Base-by-base conservation (phyloP, 2,113 vertebrate genomes). In the Tragelaphus scriptus region DNA sequence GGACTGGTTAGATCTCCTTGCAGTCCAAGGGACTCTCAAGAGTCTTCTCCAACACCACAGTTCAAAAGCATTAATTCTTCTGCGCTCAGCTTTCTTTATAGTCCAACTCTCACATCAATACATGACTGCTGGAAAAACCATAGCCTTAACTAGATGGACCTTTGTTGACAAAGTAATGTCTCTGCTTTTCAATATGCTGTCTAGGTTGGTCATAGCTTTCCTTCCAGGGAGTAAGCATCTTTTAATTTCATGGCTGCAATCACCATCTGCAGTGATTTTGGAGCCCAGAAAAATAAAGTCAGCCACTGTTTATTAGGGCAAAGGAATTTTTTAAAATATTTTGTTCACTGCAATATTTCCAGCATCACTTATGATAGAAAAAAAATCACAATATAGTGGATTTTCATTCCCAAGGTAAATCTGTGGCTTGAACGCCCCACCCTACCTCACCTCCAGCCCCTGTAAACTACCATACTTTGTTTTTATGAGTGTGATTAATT, bases 321-420 rank as follows among this genome's bases (percentile, higher is more conserved):
- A 84, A 49, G 65, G 59, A 71, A 5, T 88, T 59, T 81, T 40
- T 19, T 3, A 90, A 71, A 92, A 71, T 93, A 88, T 51, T 85
- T 87, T 90, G n/a, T 92, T 63, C 79, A 26, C 63, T 36, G 58
- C 14, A 55, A 5, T 40, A 81, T 88, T 55, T 91, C 13, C n/a
- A 88, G 81, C 2, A 94, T 16, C 59, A 93, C 55, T 55, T 95
- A 79, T 3, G 77, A 49, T 23, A 91, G 55, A 85, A 11, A 96
- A 91, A 95, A 95, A 59, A 58, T 71, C 58, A 88, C 19, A 92
- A 1, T 81, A 49, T 17, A 59, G 19, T 85, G 53, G 55, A 85
- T 59, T 84, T 90, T 97, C 71, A 93, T 95, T 88, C 23, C 14
- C 30, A 94, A 40, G 23, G 91, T 97, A 53, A 51, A 90, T 10